phyloP scores from a whole-genome alignment of 1,140 invertebrate genomes.

The Euglossa dilemma region DNA sequence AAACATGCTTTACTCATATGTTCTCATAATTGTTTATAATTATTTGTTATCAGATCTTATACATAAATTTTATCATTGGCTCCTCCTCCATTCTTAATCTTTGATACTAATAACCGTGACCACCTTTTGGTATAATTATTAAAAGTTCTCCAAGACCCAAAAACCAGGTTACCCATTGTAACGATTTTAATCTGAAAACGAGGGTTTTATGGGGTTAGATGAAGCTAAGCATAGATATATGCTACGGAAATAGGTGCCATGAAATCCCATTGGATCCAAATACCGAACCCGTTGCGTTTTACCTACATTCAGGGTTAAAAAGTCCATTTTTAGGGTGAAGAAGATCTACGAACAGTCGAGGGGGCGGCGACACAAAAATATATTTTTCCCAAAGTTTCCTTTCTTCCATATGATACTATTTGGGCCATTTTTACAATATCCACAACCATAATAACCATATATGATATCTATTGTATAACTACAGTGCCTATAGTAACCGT shows the following conservation, averaged over 20 bases:
- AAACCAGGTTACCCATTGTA: conserved; percentile 46
- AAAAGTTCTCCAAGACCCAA: conserved; percentile 23
- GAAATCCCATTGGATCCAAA: conserved; percentile 36
- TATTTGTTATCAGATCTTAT: not conserved
- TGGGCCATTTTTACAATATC: not conserved
- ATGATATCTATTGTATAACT: too few species aligned
- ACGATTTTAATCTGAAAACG: conserved; percentile 61
- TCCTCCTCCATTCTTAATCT: not conserved
- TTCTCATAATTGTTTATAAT: too few species aligned
- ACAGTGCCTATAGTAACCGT: too few species aligned
- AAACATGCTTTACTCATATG: too few species aligned
- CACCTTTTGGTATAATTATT: conserved; percentile 40
- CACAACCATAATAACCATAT: too few species aligned
- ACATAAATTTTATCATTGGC: not conserved
- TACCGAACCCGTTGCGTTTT: conserved; percentile 44
- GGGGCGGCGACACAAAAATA: conserved; percentile 23
- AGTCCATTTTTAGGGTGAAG: conserved; percentile 15
- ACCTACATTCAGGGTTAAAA: conserved; percentile 38
- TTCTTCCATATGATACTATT: not conserved
- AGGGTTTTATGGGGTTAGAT: conserved; percentile 60
- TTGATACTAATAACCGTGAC: conserved; percentile 5
- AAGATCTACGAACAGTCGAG: not conserved
- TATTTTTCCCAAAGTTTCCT: conserved; percentile 30
- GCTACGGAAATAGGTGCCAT: conserved; percentile 36
- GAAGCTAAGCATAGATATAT: conserved; percentile 11